Base-by-base conservation (phyloP, 2,888 invertebrate genomes). In the Mayetiola destructor region DNA sequence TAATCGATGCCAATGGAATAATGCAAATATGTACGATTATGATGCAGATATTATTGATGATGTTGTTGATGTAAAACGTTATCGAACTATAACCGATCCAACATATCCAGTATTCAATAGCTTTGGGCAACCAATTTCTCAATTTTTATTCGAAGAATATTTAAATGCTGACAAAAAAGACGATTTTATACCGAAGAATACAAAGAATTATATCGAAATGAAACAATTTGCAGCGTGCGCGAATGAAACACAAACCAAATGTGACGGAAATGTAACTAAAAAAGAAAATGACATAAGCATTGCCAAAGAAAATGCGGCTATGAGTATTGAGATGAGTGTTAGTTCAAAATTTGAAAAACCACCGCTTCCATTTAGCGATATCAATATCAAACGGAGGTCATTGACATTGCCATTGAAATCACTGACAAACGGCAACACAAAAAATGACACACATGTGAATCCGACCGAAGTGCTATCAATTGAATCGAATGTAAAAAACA, bases 81-180 rank as follows among this genome's bases (percentile, higher is more conserved):
- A 78, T 29, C 79, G 81, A 66, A 86, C 88, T 0, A 85, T 88
- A 57, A 80, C 84, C 48, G 89, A 89, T 69, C 88, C 89, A 1
- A 77, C 76, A 59, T 85, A 82, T 74, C 88, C 88, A 0, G 80
- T 86, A 21, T 85, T 87, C 63, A 80, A 82, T 65, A 77, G 77
- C 59, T 83, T 87, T 62, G 88, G 88, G 0, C 77, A 82, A 54
- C 81, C 83, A 5, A 82, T 84, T 58, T 88, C 88, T 0, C 80
- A 81, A 61, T 80, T 80, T 6, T 72, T 88, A 1, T 86, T 84
- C 67, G 80, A 82, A 63, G 79, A 84, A 63, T 81, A 82, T 63
- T 71, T 85, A 56, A 78, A 81, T 39, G 78, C 80, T 61, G 82
- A 85, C 63, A 81, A 81, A 61, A 53, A 53, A 39, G 18, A 35